A percentile compares a stretch with the other conserved stretches of the same genome.
Evolutionary conservation across 2,888 invertebrate genomes (phyloP).

Genomic region (Galeopsomyia nigrocyanea): DNA sequence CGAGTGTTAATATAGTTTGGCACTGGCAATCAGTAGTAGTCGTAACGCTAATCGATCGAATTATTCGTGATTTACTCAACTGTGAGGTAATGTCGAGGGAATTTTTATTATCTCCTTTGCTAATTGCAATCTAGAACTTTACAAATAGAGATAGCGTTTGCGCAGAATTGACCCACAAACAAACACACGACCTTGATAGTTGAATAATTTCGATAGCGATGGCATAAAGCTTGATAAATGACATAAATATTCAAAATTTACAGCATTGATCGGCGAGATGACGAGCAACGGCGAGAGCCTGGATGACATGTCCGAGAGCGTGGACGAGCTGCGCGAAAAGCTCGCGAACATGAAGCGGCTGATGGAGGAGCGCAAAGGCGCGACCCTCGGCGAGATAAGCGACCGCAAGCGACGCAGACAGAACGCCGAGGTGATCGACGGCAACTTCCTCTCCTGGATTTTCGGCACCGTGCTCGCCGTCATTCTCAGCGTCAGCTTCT

Average conservation of each 20-base stretch:
- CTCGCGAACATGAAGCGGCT: constrained; percentile 84
- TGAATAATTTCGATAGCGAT: too few species aligned
- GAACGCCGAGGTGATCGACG: constrained; percentile 77
- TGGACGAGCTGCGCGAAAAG: constrained; percentile 84
- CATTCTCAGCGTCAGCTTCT: constrained; percentile 85
- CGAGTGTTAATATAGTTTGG: too few species aligned
- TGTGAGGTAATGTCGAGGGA: too few species aligned
- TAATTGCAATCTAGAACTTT: too few species aligned
- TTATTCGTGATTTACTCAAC: too few species aligned
- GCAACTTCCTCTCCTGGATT: constrained; percentile 85
- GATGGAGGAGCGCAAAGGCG: constrained; percentile 80
- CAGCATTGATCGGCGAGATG: constrained; percentile 52
- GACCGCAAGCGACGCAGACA: constrained; percentile 63
- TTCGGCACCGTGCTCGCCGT: constrained; percentile 84
- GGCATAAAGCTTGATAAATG: too few species aligned
- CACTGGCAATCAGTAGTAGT: too few species aligned
- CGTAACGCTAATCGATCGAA: too few species aligned
- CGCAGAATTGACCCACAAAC: too few species aligned
- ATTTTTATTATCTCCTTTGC: too few species aligned
- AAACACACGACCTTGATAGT: too few species aligned
- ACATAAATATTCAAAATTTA: neutral
- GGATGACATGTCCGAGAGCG: constrained; percentile 75
- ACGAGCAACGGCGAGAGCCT: constrained; percentile 55
- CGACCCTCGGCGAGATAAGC: constrained; percentile 70
- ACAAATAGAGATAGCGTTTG: too few species aligned